Evolutionary conservation across 1,140 invertebrate genomes (phyloP), one percentile per base, ranked within the genome.

Genomic region (Cotesia glomerata): DNA sequence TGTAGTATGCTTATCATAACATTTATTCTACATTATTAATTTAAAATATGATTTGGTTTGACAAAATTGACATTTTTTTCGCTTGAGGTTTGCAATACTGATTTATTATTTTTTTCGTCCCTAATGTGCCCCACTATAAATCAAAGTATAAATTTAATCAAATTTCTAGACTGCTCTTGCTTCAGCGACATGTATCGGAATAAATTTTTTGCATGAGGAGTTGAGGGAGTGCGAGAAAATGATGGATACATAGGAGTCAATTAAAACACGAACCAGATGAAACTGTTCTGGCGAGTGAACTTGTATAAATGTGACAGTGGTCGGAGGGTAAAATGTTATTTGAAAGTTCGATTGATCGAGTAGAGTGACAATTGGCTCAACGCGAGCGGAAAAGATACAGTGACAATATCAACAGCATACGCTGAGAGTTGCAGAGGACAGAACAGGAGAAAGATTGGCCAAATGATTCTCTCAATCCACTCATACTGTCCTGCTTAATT

Each of bases 331-430:
- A 71, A 75, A 72, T 75, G 16, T 49, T 69, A 66, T 75, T 75
- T 69, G 58, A 32, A 59, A 11, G 56, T 39, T 69, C 32, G 59
- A 73, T 70, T 62, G 51, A 59, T 72, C 67, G 39, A 65, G 65
- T 75, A 59, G 39, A 65, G 65, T 75, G 54, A 75, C 71, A 73
- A 75, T 75, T 70, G 67, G 66, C 52, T 70, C 67, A 62, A 72
- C 54, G 45, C 35, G 14, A 35, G 59, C 35, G 13, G 4, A 34
- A 62, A 36, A 18, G 58, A 62, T 32, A 62, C 13, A 62, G 26
- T 35, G 13, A 36, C 35, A 62, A 34, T 62, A 13, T 62, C 59
- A 36, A 62, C 35, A 14, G 14, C 32, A 62, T 36, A 62, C 54
- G 54, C 35, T 14, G 58, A 52, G 14, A 59, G 13, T 59, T 18